phyloP scores from a whole-genome alignment of 2,113 vertebrate species.

The Toxotes chatareus region DNA sequence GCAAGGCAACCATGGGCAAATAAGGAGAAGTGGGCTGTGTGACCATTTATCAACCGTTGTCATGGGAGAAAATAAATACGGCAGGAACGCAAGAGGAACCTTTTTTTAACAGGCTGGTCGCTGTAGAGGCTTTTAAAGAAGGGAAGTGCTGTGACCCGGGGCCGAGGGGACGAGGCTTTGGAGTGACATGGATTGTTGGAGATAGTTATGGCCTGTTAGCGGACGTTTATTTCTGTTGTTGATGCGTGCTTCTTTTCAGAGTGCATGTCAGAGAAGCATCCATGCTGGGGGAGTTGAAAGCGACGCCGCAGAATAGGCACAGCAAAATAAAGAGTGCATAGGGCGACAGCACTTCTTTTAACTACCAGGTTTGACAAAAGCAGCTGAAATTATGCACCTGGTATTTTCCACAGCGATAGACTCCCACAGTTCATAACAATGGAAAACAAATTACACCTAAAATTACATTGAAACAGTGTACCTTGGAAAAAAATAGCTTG shows the following conservation, averaged over 20 bases:
- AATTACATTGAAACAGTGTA: conserved; percentile 63
- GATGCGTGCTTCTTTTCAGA: conserved; percentile 42
- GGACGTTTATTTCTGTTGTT: conserved; percentile 57
- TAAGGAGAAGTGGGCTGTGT: conserved; percentile 44
- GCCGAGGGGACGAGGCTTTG: conserved; percentile 39
- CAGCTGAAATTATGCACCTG: conserved; percentile 73
- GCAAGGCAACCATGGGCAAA: conserved; percentile 52
- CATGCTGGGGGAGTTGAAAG: conserved; percentile 56
- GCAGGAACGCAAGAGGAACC: conserved; percentile 55
- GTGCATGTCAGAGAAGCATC: conserved; percentile 56
- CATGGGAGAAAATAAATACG: conserved; percentile 76
- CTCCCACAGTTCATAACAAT: conserved; percentile 63
- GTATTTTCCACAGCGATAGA: conserved; percentile 51
- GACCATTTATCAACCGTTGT: conserved; percentile 71
- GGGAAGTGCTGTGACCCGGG: conserved; percentile 62
- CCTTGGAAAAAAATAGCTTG: conserved; percentile 25
- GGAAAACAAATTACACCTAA: conserved; percentile 70
- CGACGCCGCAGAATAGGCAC: not conserved
- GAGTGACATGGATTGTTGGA: conserved; percentile 68
- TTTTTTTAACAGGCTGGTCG: conserved; percentile 45
- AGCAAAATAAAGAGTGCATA: conserved; percentile 29
- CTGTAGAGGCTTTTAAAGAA: conserved; percentile 59
- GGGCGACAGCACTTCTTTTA: conserved; percentile 44
- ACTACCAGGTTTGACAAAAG: conserved; percentile 56
- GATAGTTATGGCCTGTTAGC: conserved; percentile 68